Evolutionary conservation across 2,888 invertebrate species (phyloP), one percentile per base, ranked within the genome.

Genomic region (Mayetiola destructor): DNA sequence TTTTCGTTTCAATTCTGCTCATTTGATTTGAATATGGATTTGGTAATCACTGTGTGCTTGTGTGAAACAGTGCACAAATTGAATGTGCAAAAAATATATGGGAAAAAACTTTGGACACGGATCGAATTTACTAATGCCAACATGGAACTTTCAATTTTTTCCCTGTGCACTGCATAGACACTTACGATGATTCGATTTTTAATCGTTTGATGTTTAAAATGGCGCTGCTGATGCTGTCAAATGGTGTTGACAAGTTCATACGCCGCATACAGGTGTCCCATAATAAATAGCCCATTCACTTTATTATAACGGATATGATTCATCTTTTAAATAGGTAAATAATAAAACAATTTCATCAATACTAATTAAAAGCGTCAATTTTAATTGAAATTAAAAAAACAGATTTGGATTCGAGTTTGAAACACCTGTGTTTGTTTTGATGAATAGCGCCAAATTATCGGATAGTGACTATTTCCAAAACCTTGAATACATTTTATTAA

Each of bases 101-200:
- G 23, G 14, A 21, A 12, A 21, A 14, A 23, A 42, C 42, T 42
- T 23, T n/a, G n/a, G n/a, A n/a, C 23, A 42, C 42, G 21, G 42
- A 42, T 42, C 42, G 42, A 42, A 42, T 42, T 42, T 23, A 48
- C 23, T n/a, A 48, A 48, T 48, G 48, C 48, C 48, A 48, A 48
- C 48, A 48, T 48, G 48, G 48, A 48, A 48, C 48, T 48, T 48
- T 48, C 48, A 48, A 48, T 48, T 48, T 48, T 48, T n/a, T n/a
- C n/a, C n/a, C 48, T 48, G 27, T 40, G 48, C 48, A n/a, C n/a
- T n/a, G n/a, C n/a, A n/a, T n/a, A n/a, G n/a, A n/a, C n/a, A n/a
- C 48, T 27, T 48, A 27, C 4, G 16, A 9, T n/a, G 9, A 16
- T 48, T 48, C 12, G n/a, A 6, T n/a, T n/a, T 3, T 4, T 27